These are phyloP conservation scores for Ceryle rudis DNA, from an alignment of 2,797 vertebrate species.

Conservation along the genomic window DNA sequence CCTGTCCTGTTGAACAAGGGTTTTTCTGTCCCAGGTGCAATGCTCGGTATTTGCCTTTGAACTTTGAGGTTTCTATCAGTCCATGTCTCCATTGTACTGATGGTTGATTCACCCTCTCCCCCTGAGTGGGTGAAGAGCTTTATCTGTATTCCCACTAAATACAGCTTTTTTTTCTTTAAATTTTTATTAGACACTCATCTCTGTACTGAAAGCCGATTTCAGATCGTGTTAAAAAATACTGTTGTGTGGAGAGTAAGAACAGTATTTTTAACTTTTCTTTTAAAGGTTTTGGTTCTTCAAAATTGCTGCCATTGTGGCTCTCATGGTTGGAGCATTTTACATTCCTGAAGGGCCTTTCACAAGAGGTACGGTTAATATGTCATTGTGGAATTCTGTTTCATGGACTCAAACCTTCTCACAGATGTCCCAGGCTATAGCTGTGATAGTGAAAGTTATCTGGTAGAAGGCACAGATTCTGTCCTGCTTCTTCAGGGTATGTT, in stretches of 20 bases:
- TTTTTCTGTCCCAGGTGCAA: background rate
- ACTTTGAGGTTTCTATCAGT: background rate
- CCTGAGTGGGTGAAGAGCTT: background rate
- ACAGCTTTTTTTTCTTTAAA: background rate
- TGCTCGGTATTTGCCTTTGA: background rate
- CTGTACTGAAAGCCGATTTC: background rate
- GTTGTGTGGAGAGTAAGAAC: background rate
- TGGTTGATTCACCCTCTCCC: background rate
- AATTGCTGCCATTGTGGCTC: slow-evolving; percentile 85
- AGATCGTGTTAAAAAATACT: background rate
- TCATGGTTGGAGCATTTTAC: slow-evolving; percentile 92
- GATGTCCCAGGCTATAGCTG: background rate
- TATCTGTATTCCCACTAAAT: background rate
- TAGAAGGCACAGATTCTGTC: background rate
- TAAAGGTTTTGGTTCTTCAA: slow-evolving; percentile 97
- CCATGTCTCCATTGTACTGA: background rate
- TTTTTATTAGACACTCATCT: background rate
- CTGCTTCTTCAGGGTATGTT: background rate
- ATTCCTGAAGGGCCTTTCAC: slow-evolving; percentile 91
- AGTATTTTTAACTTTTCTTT: slow-evolving; percentile 34
- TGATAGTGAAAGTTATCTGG: background rate
- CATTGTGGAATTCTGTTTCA: background rate
- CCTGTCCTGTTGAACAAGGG: rapidly evolving
- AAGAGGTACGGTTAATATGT: slow-evolving; percentile 71
- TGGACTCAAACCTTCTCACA: background rate